Evolutionary conservation across 1,140 invertebrate genomes (phyloP), one percentile per base, ranked within the genome.

Genomic region (Solenopsis invicta): DNA sequence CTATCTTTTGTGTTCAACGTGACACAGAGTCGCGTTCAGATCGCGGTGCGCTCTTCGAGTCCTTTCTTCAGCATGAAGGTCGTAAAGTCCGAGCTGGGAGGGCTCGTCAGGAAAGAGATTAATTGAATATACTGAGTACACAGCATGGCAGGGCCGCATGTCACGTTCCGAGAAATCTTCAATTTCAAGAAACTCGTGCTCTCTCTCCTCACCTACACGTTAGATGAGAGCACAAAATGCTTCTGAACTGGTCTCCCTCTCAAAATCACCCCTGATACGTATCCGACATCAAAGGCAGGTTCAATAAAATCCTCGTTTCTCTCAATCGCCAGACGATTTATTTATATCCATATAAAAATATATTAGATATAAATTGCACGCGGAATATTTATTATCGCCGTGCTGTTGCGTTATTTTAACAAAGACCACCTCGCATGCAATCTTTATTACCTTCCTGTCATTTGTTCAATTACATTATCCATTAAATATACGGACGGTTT

Each of bases 121-220:
- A 92, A 92, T 92, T 92, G 91, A 92, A 91, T 91, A 91, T 59
- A 80, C 88, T 81, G 85, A 92, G 87, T 89, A 92, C 85, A 91
- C 84, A 91, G 76, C 50, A 29, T 71, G 56, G 64, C 76, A 85
- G 84, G 90, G 90, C 91, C 87, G 89, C 89, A 91, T 87, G 54
- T 75, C 24, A 48, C 45, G 69, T 75, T 74, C 54, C 34, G 13
- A 74, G 74, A 87, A 89, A 77, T 85, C 45, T 72, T 85, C 56
- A 29, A 69, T 85, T 50, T 80, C 29, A 48, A 74, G 54, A 48
- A 61, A 82, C 41, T 12, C 2, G 21, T 12, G 34, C 69, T 54
- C 21, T 69, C 21, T 69, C 56, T 24, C 16, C n/a, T 67, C n/a
- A 10, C 16, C 13, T 74, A 48, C 21, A 52, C n/a, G 13, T 48